Evolutionary conservation across 2,797 vertebrate species (phyloP), one percentile per base, ranked within the genome.

Genomic region (Rhinichthys osculus): DNA sequence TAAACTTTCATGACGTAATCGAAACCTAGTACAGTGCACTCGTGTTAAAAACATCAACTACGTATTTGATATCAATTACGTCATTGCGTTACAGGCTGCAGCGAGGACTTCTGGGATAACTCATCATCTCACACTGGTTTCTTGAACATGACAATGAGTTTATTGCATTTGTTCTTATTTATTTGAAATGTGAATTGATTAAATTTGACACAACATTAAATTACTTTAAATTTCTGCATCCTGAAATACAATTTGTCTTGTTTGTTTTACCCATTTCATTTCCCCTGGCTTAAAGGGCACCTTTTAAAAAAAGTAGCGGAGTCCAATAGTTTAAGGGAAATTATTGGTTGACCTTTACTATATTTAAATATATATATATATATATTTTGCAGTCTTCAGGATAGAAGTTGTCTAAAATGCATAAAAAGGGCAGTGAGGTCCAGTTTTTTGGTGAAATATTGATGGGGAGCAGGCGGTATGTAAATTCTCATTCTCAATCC

Each of bases 121-220:
- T 27, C 27, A 27, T 87, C 52, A 80, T 87, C 70, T 76, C 85
- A 30, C 19, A 85, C 64, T 85, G 67, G 52, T 79, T 79, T 85
- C 84, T 80, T 85, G 52, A 85, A 85, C 76, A 72, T 42, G 21
- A 38, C 74, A 40, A 59, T 59, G 52, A 59, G 73, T 77, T 54
- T 19, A 33, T 30, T 35, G 27, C 14, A 27, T 30, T 64, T 64
- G 59, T 64, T 64, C n/a, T 64, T 64, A 30, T 30, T 64, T 30
- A 3, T 64, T 64, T 64, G 5, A 30, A 64, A 64, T 30, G 62
- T 64, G 5, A 30, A 30, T 52, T 52, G 27, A 74, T 52, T 38
- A 33, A 77, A 21, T 19, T 57, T 77, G 50, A 38, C 30, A 38
- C 9, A 17, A 38, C 50, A 35, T 64, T 62, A 30, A 62, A 62